Evolutionary conservation across 92 coral and sea anemone species (phyloP).

Genomic region (Hydrozoanthus gracilis): DNA sequence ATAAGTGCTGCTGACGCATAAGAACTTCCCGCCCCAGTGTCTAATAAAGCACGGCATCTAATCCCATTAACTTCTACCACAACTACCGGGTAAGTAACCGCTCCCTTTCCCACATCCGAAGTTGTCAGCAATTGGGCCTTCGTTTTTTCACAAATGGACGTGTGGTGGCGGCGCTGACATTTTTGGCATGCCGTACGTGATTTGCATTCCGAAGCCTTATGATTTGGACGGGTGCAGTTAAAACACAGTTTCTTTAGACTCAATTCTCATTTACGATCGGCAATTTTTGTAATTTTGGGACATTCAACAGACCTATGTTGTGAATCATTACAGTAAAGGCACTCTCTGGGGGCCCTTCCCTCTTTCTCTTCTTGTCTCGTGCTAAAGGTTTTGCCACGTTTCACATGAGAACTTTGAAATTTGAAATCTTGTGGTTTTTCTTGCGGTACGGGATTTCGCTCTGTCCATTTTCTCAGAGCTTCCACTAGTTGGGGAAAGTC

Average conservation of each 20-base stretch:
- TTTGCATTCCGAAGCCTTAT: constrained; percentile 43
- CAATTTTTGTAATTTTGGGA: constrained; percentile 29
- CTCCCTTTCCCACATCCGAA: constrained; percentile 34
- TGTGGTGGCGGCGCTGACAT: constrained; percentile 36
- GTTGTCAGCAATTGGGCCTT: constrained; percentile 13
- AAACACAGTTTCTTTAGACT: constrained; percentile 49
- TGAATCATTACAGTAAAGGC: constrained; percentile 57
- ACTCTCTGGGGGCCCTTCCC: constrained; percentile 33
- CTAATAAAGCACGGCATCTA: constrained; percentile 46
- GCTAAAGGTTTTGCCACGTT: constrained; percentile 34
- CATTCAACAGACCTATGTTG: constrained; percentile 63
- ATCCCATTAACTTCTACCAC: constrained; percentile 59
- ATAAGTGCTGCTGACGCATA: constrained; percentile 65
- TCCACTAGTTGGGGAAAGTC: constrained; percentile 63
- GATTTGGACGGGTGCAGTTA: constrained; percentile 57
- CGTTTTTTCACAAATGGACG: constrained; percentile 31
- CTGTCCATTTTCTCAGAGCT: constrained; percentile 73
- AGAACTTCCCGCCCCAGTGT: constrained; percentile 69
- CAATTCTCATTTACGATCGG: constrained; percentile 28
- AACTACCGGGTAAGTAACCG: constrained; percentile 51
- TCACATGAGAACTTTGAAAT: constrained; percentile 1
- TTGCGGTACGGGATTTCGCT: constrained; percentile 56
- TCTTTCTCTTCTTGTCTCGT: constrained; percentile 43
- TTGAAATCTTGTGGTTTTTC: constrained; percentile 24
- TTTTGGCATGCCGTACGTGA: constrained; percentile 52